Evolutionary conservation across 2,888 invertebrate species (phyloP).

Genomic region (Sesia apiformis): DNA sequence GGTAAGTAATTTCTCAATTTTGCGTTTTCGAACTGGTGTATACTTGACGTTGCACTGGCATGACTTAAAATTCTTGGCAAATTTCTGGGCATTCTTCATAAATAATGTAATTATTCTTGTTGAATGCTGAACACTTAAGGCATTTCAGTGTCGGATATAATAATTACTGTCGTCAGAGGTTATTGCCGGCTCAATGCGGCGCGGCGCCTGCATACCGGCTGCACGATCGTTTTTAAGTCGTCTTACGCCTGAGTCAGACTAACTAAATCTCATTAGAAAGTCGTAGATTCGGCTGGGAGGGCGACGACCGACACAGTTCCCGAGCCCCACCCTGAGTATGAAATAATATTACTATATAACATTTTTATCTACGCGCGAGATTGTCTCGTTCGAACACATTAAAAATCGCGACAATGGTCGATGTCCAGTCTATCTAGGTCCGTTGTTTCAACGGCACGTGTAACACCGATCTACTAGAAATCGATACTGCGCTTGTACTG

Average conservation of each 20-base stretch:
- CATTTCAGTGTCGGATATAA: slow-evolving; percentile 29
- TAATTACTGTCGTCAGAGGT: slow-evolving; percentile 31
- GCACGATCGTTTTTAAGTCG: slow-evolving; percentile 25
- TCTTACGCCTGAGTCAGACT: slow-evolving; percentile 29
- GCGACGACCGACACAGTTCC: slow-evolving; percentile 51
- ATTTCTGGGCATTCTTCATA: too few relatives aligned
- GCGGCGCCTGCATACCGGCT: slow-evolving; percentile 28
- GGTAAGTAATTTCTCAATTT: too few relatives aligned
- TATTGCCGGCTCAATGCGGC: slow-evolving; percentile 27
- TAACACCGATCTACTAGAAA: not conserved
- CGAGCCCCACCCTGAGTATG: slow-evolving; percentile 36
- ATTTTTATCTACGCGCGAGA: too few relatives aligned
- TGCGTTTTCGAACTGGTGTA: too few relatives aligned
- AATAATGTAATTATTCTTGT: too few relatives aligned
- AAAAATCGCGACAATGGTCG: too few relatives aligned
- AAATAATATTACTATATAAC: too few relatives aligned
- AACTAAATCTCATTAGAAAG: slow-evolving; percentile 66
- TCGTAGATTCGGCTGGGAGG: slow-evolving; percentile 51
- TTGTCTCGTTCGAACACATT: too few relatives aligned
- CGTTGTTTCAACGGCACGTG: not conserved
- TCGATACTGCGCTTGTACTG: not conserved
- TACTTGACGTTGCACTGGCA: too few relatives aligned
- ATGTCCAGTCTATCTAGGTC: not conserved
- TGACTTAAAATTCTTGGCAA: too few relatives aligned
- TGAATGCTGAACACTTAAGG: slow-evolving; percentile 2